A percentile compares a stretch with the other conserved stretches of the same genome.
Conservation (phyloP, 2,113 vertebrate species). For the Anhinga rufa region DNA sequence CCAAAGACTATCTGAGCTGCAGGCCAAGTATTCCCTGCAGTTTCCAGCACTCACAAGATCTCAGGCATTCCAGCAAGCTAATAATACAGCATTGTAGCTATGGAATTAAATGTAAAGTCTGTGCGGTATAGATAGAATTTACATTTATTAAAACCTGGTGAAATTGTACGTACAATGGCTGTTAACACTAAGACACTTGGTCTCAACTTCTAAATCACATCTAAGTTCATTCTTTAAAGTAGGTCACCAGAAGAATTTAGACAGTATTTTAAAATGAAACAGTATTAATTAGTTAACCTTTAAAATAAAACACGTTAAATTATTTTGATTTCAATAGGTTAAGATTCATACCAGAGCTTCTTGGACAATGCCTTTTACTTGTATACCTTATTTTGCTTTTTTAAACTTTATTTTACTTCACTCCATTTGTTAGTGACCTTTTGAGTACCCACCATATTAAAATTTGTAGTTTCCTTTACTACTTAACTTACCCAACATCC, state of each 20-base stretch:
- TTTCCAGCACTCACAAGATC: not conserved
- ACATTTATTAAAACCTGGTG: not conserved
- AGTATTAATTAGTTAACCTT: not conserved
- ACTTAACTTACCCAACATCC: not conserved
- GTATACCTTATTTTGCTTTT: not conserved
- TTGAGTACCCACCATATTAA: not conserved
- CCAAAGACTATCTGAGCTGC: not conserved
- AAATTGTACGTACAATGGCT: not conserved
- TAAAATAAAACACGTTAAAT: not conserved
- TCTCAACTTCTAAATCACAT: not conserved
- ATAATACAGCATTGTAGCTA: not conserved
- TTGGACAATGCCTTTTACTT: not conserved
- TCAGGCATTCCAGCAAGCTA: not conserved
- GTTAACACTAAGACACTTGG: not conserved
- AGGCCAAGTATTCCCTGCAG: not conserved
- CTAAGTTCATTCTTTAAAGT: not conserved
- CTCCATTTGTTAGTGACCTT: not conserved
- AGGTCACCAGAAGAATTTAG: not conserved
- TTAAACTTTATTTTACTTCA: not conserved
- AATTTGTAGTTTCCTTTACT: not conserved
- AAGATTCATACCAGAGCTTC: not conserved
- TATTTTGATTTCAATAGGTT: not conserved
- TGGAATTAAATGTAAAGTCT: not conserved
- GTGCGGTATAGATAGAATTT: rapidly evolving
- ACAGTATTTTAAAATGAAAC: not conserved